Evolutionary conservation across 2,797 vertebrate species (phyloP), one percentile per base, ranked within the genome.

Genomic region (Lates japonicus): DNA sequence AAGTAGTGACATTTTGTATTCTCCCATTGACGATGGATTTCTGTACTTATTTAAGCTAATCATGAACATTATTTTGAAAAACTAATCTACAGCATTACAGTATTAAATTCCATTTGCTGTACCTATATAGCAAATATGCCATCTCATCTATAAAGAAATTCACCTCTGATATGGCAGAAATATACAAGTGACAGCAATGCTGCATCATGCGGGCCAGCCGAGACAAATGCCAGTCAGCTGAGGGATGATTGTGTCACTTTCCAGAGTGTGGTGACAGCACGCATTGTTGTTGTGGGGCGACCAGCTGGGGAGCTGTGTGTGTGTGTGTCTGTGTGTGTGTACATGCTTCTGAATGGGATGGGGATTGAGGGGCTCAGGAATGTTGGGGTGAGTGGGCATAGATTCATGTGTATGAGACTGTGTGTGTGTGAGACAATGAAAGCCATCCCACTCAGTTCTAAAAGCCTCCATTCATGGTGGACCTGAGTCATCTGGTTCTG

Each of bases 401-500:
- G 66, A 79, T 73, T 84, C 49, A n/a, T 85, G 82, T 80, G 76
- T 70, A 44, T 75, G 70, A 71, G 54, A 48, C 75, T 88, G 78
- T 76, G 69, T 80, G 69, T 80, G 82, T 71, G 67, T 29, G 66
- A 67, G 70, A 92, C 92, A 93, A 92, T 89, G 76, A 82, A 85
- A 85, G 73, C 82, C 66, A 72, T 78, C 78, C 83, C 86, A 80
- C 88, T 78, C 76, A 5, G 74, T 74, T 82, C 82, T 90, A 91
- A 94, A 93, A 89, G 80, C 78, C 74, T 78, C 85, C 90, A 94
- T 95, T 95, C 92, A 94, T 83, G 46, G 37, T 19, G 31, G 64
- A 66, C 68, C 70, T 35, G 83, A 85, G 88, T 93, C 90, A 89
- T 91, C 88, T 79, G 74, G 31, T 81, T 84, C 76, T 83, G 39